These are phyloP conservation scores for Panthera tigris DNA, from an alignment of 2,113 vertebrate genomes.

Conservation along the genomic window DNA sequence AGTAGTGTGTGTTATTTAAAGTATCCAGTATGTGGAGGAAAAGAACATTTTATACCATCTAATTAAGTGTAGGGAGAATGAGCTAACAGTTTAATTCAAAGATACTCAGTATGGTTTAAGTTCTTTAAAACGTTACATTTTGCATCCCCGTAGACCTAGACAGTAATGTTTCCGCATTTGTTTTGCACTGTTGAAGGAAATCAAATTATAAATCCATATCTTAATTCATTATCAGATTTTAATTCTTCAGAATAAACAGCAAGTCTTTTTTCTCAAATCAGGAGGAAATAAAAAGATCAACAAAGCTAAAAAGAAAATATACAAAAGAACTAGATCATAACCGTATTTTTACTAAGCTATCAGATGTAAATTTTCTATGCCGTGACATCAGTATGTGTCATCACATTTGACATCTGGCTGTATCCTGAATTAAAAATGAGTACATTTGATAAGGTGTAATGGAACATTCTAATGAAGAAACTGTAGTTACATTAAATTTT, in stretches of 20 bases:
- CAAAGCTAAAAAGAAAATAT: background rate
- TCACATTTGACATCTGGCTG: background rate
- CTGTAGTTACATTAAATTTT: background rate
- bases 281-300: background rate
- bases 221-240: constrained; percentile 52
- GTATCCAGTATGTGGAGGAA: background rate
- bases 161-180: constrained; percentile 35
- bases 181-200: background rate
- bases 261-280: background rate
- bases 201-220: constrained; percentile 36
- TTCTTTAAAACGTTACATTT: background rate
- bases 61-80: constrained; percentile 39
- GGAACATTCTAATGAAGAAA: constrained; percentile 38
- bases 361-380: background rate
- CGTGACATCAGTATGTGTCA: background rate
- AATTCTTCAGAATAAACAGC: constrained; percentile 32
- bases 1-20: constrained; percentile 57
- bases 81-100: constrained; percentile 39
- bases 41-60: constrained; percentile 11
- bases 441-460: constrained; percentile 26
- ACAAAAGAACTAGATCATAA: background rate
- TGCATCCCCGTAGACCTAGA: background rate
- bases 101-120: constrained; percentile 8
- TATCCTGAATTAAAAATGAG: background rate
- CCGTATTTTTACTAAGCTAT: background rate